Conservation (phyloP, 2,797 vertebrate species). For the Pelodytes ibericus region DNA sequence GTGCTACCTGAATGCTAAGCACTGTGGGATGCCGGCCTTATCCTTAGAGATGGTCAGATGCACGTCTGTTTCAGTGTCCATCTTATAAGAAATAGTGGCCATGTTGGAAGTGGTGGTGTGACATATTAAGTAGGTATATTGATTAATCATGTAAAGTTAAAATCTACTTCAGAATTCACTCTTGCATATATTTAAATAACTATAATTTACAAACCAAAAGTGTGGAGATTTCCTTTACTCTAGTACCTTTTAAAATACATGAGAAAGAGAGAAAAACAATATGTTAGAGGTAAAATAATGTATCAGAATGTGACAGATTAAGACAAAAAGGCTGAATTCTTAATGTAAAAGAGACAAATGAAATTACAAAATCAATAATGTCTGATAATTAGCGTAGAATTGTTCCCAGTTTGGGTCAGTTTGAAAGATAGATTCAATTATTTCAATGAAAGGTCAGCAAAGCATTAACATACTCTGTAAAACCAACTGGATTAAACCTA, state of each 20-base stretch:
- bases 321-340: constrained; percentile 35
- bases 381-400: constrained; percentile 51
- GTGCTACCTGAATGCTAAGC: no score
- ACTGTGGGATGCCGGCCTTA: no score
- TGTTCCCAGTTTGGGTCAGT: constrained; percentile 38
- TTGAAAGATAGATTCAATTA: constrained; percentile 54
- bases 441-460: constrained; percentile 54
- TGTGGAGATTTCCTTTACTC: neutral
- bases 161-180: no score
- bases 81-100: no score
- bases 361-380: constrained; percentile 53
- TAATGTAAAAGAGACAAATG: constrained; percentile 50
- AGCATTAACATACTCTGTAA: constrained; percentile 31
- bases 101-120: no score
- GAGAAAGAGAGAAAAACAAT: constrained; percentile 4
- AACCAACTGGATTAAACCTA: constrained; percentile 34
- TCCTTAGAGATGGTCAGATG: no score
- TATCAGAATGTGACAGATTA: constrained; percentile 48
- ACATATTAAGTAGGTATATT: no score
- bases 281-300: constrained; percentile 14
- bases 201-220: neutral
- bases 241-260: neutral
- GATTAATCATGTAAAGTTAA: no score
- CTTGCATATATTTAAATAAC: neutral
- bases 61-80: no score